phyloP scores from a whole-genome alignment of 2,113 vertebrate genomes.

The Hassar affinis region DNA sequence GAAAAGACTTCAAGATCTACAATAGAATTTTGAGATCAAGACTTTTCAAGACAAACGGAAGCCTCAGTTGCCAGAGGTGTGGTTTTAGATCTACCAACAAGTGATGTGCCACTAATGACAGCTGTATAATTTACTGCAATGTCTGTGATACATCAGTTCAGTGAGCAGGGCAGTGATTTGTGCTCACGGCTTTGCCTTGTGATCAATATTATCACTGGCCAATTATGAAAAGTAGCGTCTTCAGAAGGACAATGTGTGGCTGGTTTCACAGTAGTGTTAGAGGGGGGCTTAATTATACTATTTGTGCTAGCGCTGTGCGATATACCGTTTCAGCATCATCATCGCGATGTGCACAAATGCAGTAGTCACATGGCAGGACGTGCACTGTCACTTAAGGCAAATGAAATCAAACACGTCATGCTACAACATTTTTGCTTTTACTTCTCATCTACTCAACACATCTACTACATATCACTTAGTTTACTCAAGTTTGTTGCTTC shows the following conservation, averaged over 20 bases:
- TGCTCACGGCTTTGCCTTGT: conserved; percentile 24
- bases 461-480: too few species aligned
- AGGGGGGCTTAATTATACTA: conserved; percentile 58
- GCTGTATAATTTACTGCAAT: conserved; percentile 21
- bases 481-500: too few species aligned
- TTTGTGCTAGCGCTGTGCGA: conserved; percentile 50
- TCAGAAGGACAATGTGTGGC: conserved; percentile 41
- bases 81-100: neutral
- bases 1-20: neutral
- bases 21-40: neutral
- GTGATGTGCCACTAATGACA: conserved; percentile 16
- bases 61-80: conserved; percentile 13
- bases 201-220: conserved; percentile 15
- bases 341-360: too few species aligned
- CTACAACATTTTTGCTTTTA: too few species aligned
- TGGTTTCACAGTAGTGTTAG: conserved; percentile 38
- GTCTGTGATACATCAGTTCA: conserved; percentile 33
- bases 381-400: too few species aligned
- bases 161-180: neutral
- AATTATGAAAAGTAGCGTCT: conserved; percentile 44
- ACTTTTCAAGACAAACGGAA: conserved; percentile 2
- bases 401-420: too few species aligned
- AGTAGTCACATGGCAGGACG: too few species aligned
- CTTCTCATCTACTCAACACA: too few species aligned
- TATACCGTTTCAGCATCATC: too few species aligned